Percentiles rank a stretch among this genome's conserved stretches.
These are phyloP conservation scores for Cheilosia urbana DNA, from an alignment of 2,888 invertebrate genomes.

Conservation along the genomic window DNA sequence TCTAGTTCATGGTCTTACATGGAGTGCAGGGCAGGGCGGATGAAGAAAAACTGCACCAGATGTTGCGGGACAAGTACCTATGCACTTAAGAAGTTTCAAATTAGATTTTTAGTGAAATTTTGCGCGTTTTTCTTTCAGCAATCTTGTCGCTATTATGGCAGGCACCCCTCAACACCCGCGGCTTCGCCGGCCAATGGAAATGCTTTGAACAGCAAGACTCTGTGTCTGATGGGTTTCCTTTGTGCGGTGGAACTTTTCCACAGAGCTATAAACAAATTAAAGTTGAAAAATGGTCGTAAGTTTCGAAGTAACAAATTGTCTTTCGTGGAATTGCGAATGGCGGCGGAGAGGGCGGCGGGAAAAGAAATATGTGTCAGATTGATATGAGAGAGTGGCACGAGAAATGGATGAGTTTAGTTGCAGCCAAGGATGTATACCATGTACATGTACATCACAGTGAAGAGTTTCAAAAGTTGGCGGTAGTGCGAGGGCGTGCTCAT, in stretches of 20 bases:
- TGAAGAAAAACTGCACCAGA: constrained; percentile 61
- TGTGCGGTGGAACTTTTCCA: constrained; percentile 47
- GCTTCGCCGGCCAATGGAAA: constrained; percentile 16
- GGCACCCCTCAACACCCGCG: neutral
- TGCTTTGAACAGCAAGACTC: neutral
- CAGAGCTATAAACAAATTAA: constrained; percentile 69
- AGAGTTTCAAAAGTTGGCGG: constrained; percentile 33
- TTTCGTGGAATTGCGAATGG: constrained; percentile 23
- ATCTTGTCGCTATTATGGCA: constrained; percentile 10
- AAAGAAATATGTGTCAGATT: constrained; percentile 50
- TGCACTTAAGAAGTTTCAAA: constrained; percentile 74
- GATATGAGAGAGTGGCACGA: constrained; percentile 49
- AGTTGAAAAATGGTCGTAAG: constrained; percentile 71
- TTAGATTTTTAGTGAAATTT: constrained; percentile 72
- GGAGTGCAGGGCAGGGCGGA: neutral
- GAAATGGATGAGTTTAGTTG: constrained; percentile 37
- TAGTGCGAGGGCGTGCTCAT: constrained; percentile 21
- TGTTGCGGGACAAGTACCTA: constrained; percentile 64
- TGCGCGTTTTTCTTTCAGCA: constrained; percentile 51
- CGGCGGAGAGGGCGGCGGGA: neutral
- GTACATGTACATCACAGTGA: neutral
- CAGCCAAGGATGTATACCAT: constrained; percentile 3
- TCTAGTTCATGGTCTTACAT: constrained; percentile 9
- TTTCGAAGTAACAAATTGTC: constrained; percentile 67
- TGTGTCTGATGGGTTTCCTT: constrained; percentile 22